Evolutionary conservation across 2,113 vertebrate species (phyloP), one percentile per base, ranked within the genome.

Genomic region (Vidua macroura): DNA sequence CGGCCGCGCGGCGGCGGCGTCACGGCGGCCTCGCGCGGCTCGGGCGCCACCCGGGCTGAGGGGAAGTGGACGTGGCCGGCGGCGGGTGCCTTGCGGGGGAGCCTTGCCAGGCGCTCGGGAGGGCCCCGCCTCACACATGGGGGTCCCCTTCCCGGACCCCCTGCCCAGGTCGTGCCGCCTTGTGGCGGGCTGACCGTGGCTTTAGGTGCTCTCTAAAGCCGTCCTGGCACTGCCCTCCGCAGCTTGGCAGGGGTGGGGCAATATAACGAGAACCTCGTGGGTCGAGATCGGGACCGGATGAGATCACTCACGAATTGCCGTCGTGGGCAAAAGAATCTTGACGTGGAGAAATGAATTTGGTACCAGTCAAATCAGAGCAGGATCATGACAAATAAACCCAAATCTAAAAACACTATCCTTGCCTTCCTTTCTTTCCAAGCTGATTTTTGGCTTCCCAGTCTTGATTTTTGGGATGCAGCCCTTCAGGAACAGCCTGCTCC

Each of bases 1-100:
- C 8, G 4, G 2, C 13, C 7, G 28, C 10, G 15, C 9, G 5
- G 19, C 35, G 35, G 35, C 35, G 35, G 35, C 35, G 35, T 35
- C 35, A 35, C 35, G 35, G 35, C 35, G 35, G n/a, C 7, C 5
- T 0, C 4, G 22, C 3, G 35, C 19, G 20, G 56, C 4, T 3
- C 3, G 11, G 15, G 19, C 4, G 3, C 31, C 4, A 0, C 7
- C 13, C 2, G 18, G 4, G 15, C 44, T 13, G 37, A 35, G 20
- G 25, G 20, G 3, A 11, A n/a, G 30, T 11, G 64, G 17, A 30
- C 2, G 33, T 4, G 27, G 9, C 3, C 21, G 24, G 22, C 2
- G 8, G 17, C 8, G 7, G 7, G 33, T 22, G 14, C 1, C 7
- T 10, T 3, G 18, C 4, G 8, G 64, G 3, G 30, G 10, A 33